Base-by-base conservation (phyloP, 2,113 vertebrate species). In the Carlito syrichta region DNA sequence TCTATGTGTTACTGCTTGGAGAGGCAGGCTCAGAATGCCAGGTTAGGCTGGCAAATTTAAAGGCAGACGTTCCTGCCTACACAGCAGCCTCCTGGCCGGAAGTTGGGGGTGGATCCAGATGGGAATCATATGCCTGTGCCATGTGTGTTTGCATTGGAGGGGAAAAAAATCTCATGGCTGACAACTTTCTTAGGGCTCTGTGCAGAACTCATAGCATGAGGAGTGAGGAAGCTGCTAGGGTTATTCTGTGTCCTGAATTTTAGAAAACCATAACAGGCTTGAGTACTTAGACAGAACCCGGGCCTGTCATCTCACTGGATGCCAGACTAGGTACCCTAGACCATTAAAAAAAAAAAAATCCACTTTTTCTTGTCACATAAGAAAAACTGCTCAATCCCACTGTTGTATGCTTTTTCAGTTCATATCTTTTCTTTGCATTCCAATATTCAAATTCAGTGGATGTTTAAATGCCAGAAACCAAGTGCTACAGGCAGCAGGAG, bases 41-140 rank as follows among this genome's bases (percentile, higher is more conserved):
- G 97, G 97, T 97, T 97, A 98, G 96, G 87, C 96, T 97, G 84
- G 95, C 94, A 97, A 98, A 97, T 97, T 97, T 76, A 95, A 93
- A 98, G 92, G 94, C 97, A 98, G 97, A 96, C 94, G 69, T 96
- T 96, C 62, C 97, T 97, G 97, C 97, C 97, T 96, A 97, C 97
- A 97, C 96, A 95, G 96, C 97, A 97, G 97, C 92, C 96, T 98
- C 94, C 96, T 97, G 96, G 96, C 96, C 97, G 96, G 97, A 98
- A 98, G 97, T 96, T 6, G 89, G 96, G 96, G 97, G 97, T 94
- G 96, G 96, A 97, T 97, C 97, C 96, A 97, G 97, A 97, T 97
- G 97, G 97, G 94, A 97, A 97, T 98, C 97, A 98, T 98, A 98
- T 98, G 97, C 84, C 96, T 96, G 30, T 96, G 95, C 96, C 97